A percentile compares a stretch with the other conserved stretches of the same genome.
Conservation (phyloP, 2,113 vertebrate genomes). For the Odocoileus virginianus region DNA sequence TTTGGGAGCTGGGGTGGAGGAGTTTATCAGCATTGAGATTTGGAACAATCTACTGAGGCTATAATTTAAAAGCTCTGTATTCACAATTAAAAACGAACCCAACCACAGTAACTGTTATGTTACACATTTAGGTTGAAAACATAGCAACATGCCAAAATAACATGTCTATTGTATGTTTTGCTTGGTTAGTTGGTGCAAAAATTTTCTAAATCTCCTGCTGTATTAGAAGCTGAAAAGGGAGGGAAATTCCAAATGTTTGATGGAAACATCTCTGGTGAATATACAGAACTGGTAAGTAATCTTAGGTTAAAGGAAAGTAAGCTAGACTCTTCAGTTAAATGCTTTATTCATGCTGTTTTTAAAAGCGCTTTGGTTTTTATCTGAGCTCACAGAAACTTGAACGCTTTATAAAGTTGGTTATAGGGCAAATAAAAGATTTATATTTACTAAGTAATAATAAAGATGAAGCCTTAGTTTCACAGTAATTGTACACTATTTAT, state of each 20-base stretch:
- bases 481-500: not conserved
- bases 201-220: slow-evolving; percentile 77
- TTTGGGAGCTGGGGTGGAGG: not conserved
- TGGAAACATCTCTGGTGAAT: slow-evolving; percentile 76
- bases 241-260: slow-evolving; percentile 80
- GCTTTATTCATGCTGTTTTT: not conserved
- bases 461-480: not conserved
- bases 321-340: not conserved
- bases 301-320: not conserved
- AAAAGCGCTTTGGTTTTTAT: not conserved
- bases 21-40: not conserved
- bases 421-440: slow-evolving; percentile 14
- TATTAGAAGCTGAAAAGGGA: slow-evolving; percentile 79
- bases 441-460: not conserved
- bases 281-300: slow-evolving; percentile 76
- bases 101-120: not conserved
- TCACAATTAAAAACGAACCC: not conserved
- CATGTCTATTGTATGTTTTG: not conserved
- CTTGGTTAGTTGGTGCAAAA: slow-evolving; percentile 75
- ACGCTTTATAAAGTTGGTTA: not conserved
- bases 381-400: not conserved
- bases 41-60: not conserved
- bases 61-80: not conserved
- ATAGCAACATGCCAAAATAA: not conserved
- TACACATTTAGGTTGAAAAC: not conserved